Evolutionary conservation across 2,113 vertebrate genomes (phyloP).

Genomic region (Chascanopsetta lugubris): DNA sequence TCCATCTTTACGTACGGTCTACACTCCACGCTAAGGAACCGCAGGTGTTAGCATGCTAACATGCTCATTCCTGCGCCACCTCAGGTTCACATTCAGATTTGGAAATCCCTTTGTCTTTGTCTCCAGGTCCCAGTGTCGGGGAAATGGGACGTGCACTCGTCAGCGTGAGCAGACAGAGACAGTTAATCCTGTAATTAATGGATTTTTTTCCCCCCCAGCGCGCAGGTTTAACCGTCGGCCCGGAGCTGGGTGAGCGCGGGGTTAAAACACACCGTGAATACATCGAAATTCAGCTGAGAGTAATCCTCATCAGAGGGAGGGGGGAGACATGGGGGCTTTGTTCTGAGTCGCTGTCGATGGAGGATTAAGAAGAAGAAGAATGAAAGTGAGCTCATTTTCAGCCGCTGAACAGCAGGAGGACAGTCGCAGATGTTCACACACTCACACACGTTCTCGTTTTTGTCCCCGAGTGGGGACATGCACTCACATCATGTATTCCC

Average conservation of each 20-base stretch:
- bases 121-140: conserved; percentile 14
- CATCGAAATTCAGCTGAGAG: not conserved
- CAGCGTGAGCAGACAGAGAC: conserved; percentile 35
- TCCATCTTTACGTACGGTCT: too few species aligned
- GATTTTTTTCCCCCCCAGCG: not conserved
- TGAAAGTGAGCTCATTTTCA: conserved; percentile 56
- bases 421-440: not conserved
- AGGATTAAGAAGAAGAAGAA: conserved; percentile 50
- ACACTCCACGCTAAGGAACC: too few species aligned
- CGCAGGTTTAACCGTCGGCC: not conserved
- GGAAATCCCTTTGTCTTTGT: not conserved
- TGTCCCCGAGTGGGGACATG: too few species aligned
- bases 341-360: conserved; percentile 34
- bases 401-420: conserved; percentile 14
- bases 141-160: conserved; percentile 21
- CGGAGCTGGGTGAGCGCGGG: conserved; percentile 20
- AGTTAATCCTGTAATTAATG: conserved; percentile 47
- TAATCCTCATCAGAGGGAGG: not conserved
- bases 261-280: not conserved
- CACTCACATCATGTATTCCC: too few species aligned
- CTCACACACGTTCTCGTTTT: too few species aligned
- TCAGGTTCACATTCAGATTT: not conserved
- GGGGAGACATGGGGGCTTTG: conserved; percentile 3
- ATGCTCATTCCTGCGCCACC: not conserved
- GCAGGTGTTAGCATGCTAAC: too few species aligned